Conservation (phyloP, 2,888 invertebrate species). For the Netelia fuscicornis region DNA sequence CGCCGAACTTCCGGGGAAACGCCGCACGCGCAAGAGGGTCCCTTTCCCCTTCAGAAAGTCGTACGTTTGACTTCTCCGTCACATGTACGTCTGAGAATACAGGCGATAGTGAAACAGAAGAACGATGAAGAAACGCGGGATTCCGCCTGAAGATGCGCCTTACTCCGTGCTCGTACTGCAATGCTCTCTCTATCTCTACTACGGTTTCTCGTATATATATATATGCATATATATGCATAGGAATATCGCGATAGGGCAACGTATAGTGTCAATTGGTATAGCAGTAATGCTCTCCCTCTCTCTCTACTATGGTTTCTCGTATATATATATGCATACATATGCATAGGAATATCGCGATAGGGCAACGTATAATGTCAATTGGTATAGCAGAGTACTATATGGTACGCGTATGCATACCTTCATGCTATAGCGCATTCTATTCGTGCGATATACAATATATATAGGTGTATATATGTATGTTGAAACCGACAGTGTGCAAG, state of each 20-base stretch:
- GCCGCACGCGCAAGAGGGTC: constrained; percentile 24
- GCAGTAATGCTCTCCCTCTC: too few relatives aligned
- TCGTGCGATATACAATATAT: too few relatives aligned
- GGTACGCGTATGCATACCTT: too few relatives aligned
- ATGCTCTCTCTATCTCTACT: not conserved
- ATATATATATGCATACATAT: not conserved
- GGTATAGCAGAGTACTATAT: too few relatives aligned
- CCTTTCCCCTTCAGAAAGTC: constrained; percentile 3
- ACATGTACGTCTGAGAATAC: constrained; percentile 1
- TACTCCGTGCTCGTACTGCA: not conserved
- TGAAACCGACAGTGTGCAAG: too few relatives aligned
- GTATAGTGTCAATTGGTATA: too few relatives aligned
- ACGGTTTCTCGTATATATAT: not conserved
- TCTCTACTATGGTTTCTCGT: not conserved
- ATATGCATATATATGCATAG: not conserved
- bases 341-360: not conserved
- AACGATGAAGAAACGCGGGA: not conserved
- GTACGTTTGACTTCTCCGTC: not conserved
- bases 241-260: not conserved
- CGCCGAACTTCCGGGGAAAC: constrained; percentile 52
- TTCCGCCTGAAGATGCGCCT: not conserved
- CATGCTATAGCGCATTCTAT: too few relatives aligned
- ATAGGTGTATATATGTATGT: too few relatives aligned
- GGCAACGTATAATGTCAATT: too few relatives aligned
- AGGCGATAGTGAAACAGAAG: not conserved